These are phyloP conservation scores for Oxyruncus cristatus DNA, from an alignment of 2,113 vertebrate genomes.

Conservation along the genomic window DNA sequence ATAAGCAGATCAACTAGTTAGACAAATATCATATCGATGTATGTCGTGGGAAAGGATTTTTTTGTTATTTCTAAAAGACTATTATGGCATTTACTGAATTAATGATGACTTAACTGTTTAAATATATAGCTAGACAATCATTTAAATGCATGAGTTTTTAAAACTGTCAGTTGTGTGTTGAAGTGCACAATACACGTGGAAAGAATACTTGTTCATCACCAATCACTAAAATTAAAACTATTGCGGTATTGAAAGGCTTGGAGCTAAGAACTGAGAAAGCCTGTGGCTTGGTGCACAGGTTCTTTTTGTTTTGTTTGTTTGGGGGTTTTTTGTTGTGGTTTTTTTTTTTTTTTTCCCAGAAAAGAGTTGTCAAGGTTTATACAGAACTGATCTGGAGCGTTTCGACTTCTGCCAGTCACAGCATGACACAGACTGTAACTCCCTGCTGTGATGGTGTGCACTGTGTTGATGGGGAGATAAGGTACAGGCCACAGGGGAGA, in stretches of 20 bases:
- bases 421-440: not conserved
- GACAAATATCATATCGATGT: not conserved
- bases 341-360: not conserved
- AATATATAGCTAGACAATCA: constrained; percentile 19
- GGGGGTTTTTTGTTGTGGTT: no score
- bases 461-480: not conserved
- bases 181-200: not conserved
- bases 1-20: not conserved
- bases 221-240: not conserved
- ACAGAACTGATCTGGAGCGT: not conserved
- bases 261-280: not conserved
- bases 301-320: not conserved
- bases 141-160: constrained; percentile 34
- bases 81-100: constrained; percentile 33
- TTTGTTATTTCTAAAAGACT: constrained; percentile 7
- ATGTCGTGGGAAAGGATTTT: not conserved
- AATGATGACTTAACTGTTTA: constrained; percentile 52
- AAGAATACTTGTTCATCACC: constrained; percentile 27
- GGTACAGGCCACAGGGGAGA: not conserved
- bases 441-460: not conserved
- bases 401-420: not conserved
- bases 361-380: not conserved
- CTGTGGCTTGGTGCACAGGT: not conserved
- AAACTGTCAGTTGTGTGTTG: not conserved
- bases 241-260: not conserved